Conservation (phyloP, 2,888 invertebrate genomes). For the Stomorhina lunata region DNA sequence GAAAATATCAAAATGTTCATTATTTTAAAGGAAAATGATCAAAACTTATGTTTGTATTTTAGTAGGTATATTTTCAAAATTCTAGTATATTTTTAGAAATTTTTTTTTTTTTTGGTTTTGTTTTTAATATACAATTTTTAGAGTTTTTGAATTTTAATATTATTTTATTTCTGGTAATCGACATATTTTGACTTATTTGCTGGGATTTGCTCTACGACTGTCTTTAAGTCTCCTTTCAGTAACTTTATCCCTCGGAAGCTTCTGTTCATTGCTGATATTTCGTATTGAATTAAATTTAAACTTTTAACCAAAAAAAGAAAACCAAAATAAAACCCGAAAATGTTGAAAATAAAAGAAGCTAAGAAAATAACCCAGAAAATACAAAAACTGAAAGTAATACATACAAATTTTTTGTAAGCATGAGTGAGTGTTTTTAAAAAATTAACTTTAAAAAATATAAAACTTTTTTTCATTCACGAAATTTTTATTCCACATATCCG, state of each 20-base stretch:
- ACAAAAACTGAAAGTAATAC: constrained; percentile 1
- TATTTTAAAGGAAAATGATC: too few relatives aligned
- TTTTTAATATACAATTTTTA: too few relatives aligned
- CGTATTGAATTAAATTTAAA: constrained; percentile 78
- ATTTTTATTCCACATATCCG: constrained; percentile 32
- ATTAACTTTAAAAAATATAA: constrained; percentile 33
- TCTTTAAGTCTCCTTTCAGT: too few relatives aligned
- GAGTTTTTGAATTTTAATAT: too few relatives aligned
- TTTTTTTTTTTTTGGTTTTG: too few relatives aligned
- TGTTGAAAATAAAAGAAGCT: neutral
- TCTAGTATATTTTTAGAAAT: too few relatives aligned
- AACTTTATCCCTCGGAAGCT: constrained; percentile 74
- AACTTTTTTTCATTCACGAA: constrained; percentile 4
- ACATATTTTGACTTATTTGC: too few relatives aligned
- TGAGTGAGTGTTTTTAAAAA: neutral
- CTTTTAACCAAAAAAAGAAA: constrained; percentile 68
- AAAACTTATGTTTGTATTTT: too few relatives aligned
- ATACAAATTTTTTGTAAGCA: neutral
- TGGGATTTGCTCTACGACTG: too few relatives aligned
- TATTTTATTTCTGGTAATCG: too few relatives aligned
- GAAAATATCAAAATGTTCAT: too few relatives aligned
- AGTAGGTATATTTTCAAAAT: too few relatives aligned
- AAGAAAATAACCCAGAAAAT: constrained; percentile 44
- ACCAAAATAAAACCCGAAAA: neutral
- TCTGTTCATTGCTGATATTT: constrained; percentile 76